A percentile compares a stretch with the other conserved stretches of the same genome.
Conservation (phyloP, 2,113 vertebrate genomes). For the Oncorhynchus nerka region DNA sequence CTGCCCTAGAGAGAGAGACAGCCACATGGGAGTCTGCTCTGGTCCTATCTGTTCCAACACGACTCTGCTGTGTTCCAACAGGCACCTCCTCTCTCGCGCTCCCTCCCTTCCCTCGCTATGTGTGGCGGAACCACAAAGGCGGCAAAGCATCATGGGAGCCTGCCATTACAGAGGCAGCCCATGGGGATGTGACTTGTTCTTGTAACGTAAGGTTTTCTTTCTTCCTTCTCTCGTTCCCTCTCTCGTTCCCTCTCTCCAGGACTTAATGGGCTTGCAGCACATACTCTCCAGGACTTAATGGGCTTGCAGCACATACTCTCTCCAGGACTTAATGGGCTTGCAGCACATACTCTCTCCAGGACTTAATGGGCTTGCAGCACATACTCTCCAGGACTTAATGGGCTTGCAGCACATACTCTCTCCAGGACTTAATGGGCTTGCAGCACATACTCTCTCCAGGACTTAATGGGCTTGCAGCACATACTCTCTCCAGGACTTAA, state of each 20-base stretch:
- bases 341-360: slow-evolving; percentile 6
- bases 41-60: not conserved
- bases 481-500: slow-evolving; percentile 13
- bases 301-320: slow-evolving; percentile 8
- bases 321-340: too few species aligned
- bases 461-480: too few species aligned
- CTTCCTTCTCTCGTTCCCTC: not conserved
- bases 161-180: not conserved
- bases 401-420: too few species aligned
- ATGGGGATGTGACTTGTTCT: not conserved
- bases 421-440: slow-evolving; percentile 16
- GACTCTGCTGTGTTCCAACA: not conserved
- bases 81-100: not conserved
- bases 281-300: slow-evolving; percentile 10
- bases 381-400: slow-evolving; percentile 13
- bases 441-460: not conserved
- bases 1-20: not conserved
- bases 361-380: too few species aligned
- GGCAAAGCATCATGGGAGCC: slow-evolving; percentile 3
- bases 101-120: not conserved
- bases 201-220: too few species aligned
- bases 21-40: not conserved
- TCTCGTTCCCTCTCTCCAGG: not conserved
- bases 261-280: too few species aligned
- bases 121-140: not conserved